phyloP scores from a whole-genome alignment of 2,797 vertebrate genomes.

The Pseudomugil tenellus region DNA sequence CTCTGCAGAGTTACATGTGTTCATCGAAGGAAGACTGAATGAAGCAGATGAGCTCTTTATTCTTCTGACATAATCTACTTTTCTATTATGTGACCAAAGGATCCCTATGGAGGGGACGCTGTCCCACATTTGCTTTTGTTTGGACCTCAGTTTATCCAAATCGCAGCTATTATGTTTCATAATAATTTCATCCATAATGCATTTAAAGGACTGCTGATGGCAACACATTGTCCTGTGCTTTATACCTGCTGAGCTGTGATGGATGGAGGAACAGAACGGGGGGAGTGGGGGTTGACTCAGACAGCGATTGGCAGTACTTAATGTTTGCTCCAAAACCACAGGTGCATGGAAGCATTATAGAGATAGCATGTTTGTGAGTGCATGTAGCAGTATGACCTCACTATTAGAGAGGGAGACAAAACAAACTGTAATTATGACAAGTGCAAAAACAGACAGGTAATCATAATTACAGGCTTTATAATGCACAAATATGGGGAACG shows the following conservation, averaged over 20 bases:
- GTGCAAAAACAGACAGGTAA: not conserved
- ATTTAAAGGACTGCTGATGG: constrained; percentile 29
- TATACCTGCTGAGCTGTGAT: constrained; percentile 41
- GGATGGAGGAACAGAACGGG: constrained; percentile 15
- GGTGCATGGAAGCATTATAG: constrained; percentile 21
- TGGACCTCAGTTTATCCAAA: constrained; percentile 36
- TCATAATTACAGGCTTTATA: not conserved
- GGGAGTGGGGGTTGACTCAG: constrained; percentile 44
- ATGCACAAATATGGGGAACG: constrained; percentile 3
- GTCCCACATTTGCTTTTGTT: constrained; percentile 43
- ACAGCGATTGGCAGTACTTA: constrained; percentile 33
- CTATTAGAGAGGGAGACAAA: not conserved
- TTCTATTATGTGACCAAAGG: constrained; percentile 17
- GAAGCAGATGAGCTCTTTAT: constrained; percentile 19
- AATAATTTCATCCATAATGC: constrained; percentile 34
- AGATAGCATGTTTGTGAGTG: constrained; percentile 2
- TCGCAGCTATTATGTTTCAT: constrained; percentile 33
- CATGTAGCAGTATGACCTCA: not conserved
- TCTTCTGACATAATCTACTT: constrained; percentile 24
- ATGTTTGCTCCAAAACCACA: constrained; percentile 57
- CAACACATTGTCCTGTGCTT: constrained; percentile 20
- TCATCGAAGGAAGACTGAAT: constrained; percentile 15
- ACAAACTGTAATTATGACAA: constrained; percentile 16
- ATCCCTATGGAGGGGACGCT: constrained; percentile 2
- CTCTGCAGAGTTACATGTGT: constrained; percentile 19